A percentile compares a stretch with the other conserved stretches of the same genome.
These are phyloP conservation scores for Lamellibrachia luymesi DNA, from an alignment of 1,140 invertebrate species.

Conservation along the genomic window DNA sequence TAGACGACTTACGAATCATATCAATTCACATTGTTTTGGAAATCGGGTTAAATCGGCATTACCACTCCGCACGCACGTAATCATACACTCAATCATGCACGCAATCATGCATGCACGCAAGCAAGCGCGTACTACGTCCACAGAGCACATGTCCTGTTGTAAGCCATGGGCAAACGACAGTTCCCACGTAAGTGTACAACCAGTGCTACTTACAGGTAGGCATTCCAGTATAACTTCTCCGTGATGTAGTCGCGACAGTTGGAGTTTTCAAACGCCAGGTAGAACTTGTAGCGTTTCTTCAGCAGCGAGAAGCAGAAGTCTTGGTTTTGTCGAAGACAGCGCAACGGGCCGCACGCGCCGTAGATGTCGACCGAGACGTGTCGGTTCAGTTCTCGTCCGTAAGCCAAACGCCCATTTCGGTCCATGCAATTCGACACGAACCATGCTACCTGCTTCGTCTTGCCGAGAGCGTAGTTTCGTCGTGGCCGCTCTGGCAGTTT, in stretches of 20 bases:
- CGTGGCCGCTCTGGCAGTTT: conserved; percentile 37
- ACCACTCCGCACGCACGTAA: neutral
- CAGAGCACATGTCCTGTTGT: neutral
- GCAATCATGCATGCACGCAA: neutral
- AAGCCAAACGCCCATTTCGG: conserved; percentile 60
- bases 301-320: conserved; percentile 85
- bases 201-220: conserved; percentile 27
- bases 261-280: conserved; percentile 52
- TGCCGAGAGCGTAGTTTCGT: conserved; percentile 51
- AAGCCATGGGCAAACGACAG: too few species aligned
- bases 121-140: too few species aligned
- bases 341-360: conserved; percentile 74
- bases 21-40: too few species aligned
- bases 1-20: too few species aligned
- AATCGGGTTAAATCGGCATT: too few species aligned
- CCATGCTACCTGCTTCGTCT: conserved; percentile 76
- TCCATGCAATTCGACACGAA: conserved; percentile 95
- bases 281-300: conserved; percentile 92
- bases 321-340: conserved; percentile 59
- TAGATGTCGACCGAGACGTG: conserved; percentile 75
- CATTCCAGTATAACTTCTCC: conserved; percentile 51
- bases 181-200: too few species aligned
- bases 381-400: conserved; percentile 37
- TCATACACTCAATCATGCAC: neutral
- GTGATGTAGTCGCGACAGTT: conserved; percentile 53